Base-by-base conservation (phyloP, 2,113 vertebrate genomes). In the Oryzias melastigma region DNA sequence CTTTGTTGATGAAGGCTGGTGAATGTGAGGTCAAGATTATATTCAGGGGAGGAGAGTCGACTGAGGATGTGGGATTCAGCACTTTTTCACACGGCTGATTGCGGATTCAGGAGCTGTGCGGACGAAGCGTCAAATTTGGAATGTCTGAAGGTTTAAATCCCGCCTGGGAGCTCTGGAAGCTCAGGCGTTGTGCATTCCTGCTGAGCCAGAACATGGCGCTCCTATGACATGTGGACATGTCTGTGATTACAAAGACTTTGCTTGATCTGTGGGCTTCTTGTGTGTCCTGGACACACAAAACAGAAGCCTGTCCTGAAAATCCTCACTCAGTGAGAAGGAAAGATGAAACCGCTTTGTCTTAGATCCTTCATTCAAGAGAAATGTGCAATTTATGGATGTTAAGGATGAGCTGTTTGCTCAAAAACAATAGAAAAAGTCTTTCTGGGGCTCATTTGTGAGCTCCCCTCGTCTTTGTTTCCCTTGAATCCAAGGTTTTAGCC, bases 401-500 rank as follows among this genome's bases (percentile, higher is more conserved):
- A 8, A 35, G 12, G 35, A 35, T 10, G 35, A 35, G 35, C 10
- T 35, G 1, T 10, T 3, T 12, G 35, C 10, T 12, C 8, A 35
- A 35, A 35, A 35, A 35, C 35, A 35, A 35, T 35, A 10, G 35
- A 35, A 35, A 35, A 35, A 10, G 35, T 35, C 10, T 35, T 35
- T 35, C 35, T 12, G 10, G 3, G 10, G 35, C 35, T 35, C 35
- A 35, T 35, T 35, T 35, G 10, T 35, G 35, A 12, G 35, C 35
- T 12, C 35, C 66, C 66, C 81, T 71, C 73, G 73, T 83, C 70
- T 80, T 80, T 63, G 80, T 89, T 86, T 68, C 73, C 77, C 76
- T 79, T 83, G 65, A 86, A 75, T 80, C 65, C 59, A 77, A 71
- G 71, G 62, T 73, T 78, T 82, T 65, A 74, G 65, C 82, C 43